Percentiles rank a stretch among this genome's conserved stretches.
These are phyloP conservation scores for Baryphthengus martii DNA, from an alignment of 2,113 vertebrate genomes.

Conservation along the genomic window DNA sequence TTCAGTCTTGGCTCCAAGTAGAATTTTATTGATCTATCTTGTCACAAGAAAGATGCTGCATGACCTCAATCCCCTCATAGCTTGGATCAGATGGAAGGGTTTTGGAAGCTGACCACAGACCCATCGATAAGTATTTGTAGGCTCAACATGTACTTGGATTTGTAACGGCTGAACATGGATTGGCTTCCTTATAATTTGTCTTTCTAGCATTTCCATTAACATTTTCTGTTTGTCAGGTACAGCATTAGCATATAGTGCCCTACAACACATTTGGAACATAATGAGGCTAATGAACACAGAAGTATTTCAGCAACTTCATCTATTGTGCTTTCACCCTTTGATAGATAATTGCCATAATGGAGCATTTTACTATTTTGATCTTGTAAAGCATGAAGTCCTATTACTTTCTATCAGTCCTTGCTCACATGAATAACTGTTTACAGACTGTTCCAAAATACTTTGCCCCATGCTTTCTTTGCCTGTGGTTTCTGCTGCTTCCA, in stretches of 20 bases:
- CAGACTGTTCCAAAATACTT: background rate
- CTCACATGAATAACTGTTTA: background rate
- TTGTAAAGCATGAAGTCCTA: background rate
- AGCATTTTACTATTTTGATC: background rate
- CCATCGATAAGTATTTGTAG: background rate
- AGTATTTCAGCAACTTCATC: background rate
- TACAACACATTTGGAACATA: background rate
- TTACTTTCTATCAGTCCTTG: background rate
- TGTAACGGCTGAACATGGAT: background rate
- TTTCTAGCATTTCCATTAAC: background rate
- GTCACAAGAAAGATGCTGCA: background rate
- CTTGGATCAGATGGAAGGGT: background rate
- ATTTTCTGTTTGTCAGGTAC: background rate
- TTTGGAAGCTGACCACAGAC: background rate
- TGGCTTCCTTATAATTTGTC: background rate
- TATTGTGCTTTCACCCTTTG: background rate
- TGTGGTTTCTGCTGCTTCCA: background rate
- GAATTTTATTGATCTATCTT: background rate
- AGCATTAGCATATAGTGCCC: background rate
- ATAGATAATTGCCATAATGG: background rate
- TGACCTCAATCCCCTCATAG: background rate
- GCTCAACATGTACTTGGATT: background rate
- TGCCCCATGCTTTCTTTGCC: background rate
- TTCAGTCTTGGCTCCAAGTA: background rate
- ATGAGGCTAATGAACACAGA: background rate